phyloP scores from a whole-genome alignment of 2,113 vertebrate species.

The Prionailurus bengalensis region DNA sequence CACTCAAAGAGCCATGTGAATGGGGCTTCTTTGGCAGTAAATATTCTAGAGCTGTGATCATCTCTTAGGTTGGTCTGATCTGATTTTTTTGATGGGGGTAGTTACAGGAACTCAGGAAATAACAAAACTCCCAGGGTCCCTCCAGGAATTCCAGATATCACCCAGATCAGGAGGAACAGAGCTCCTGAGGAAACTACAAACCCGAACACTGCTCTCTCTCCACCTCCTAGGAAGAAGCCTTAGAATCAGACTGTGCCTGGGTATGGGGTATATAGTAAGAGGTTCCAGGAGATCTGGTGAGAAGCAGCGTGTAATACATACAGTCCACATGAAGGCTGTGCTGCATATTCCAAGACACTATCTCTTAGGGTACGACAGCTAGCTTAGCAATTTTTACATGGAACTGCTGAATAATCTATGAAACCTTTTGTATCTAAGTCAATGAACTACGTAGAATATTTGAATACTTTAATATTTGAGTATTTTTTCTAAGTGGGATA shows the following conservation, averaged over 20 bases:
- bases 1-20: not conserved
- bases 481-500: not conserved
- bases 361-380: not conserved
- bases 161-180: not conserved
- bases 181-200: constrained; percentile 51
- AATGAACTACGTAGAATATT: not conserved
- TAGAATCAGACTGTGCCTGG: not conserved
- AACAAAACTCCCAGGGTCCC: constrained; percentile 1
- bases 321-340: not conserved
- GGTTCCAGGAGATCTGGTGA: not conserved
- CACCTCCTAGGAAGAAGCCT: not conserved
- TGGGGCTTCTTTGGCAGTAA: constrained; percentile 11
- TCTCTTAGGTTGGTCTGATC: not conserved
- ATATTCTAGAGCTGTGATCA: not conserved
- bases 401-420: not conserved
- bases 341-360: not conserved
- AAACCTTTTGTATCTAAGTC: not conserved
- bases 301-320: not conserved
- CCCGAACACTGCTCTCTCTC: constrained; percentile 52
- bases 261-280: not conserved
- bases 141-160: constrained; percentile 8
- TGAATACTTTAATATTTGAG: constrained; percentile 4
- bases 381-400: not conserved
- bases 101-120: constrained; percentile 62
- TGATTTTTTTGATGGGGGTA: constrained; percentile 28